Evolutionary conservation across 2,113 vertebrate genomes (phyloP), one percentile per base, ranked within the genome.

Genomic region (Xiphophorus hellerii): DNA sequence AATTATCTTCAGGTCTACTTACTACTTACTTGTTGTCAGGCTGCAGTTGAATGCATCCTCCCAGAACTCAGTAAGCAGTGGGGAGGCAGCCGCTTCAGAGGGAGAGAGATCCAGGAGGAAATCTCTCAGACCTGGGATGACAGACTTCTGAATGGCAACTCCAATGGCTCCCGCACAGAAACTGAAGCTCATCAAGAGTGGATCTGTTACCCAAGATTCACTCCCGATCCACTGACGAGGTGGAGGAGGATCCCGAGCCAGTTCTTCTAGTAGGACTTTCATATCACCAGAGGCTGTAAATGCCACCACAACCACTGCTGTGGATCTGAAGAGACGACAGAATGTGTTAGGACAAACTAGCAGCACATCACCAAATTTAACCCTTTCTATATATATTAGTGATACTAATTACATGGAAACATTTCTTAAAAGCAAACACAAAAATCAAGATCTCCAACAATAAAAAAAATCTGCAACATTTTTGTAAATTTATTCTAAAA

Each of bases 161-260:
- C 93, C 93, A 0, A 94, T 77, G 1, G 92, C 82, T 1, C 93
- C 93, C 0, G 77, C 7, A 12, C 87, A 90, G 67, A 91, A 68
- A 9, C 44, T 61, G 76, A 81, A 93, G 0, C 39, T 81, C n/a
- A 87, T 20, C 84, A 94, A 61, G 10, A 86, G 61, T 17, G 79
- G 69, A 12, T 91, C 70, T 1, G 92, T 93, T n/a, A 92, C 74
- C 94, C 94, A 95, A 0, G 88, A 2, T 54, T 94, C 93, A 33
- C 88, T 92, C 20, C 92, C 93, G 12, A 94, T 90, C 94, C 94
- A 94, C 82, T 94, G 93, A 14, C 86, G 79, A 1, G 73, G 85
- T 17, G 90, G 88, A 4, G 37, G 71, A 11, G 87, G 88, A 10
- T 90, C 30, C 1, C 11, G 54, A 0, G 69, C 63, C n/a, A 94